phyloP scores from a whole-genome alignment of 2,797 vertebrate genomes.

The Toxotes lorentzi region DNA sequence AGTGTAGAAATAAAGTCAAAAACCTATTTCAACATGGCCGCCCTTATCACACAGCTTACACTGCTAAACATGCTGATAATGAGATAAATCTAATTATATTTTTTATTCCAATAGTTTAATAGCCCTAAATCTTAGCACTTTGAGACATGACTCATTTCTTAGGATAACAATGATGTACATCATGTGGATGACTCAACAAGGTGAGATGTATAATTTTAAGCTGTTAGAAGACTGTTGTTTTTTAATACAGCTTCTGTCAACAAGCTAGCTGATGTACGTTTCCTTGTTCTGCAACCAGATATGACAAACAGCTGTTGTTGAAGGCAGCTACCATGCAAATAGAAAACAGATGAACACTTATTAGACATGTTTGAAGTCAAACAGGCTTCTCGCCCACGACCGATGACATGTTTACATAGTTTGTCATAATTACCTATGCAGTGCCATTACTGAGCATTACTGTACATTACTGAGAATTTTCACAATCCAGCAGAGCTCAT shows the following conservation, averaged over 20 bases:
- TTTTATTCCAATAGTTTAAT: background rate
- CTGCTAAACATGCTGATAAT: slow-evolving; percentile 1
- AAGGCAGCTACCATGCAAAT: slow-evolving; percentile 11
- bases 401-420: slow-evolving; percentile 35
- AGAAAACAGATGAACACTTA: slow-evolving; percentile 24
- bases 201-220: slow-evolving; percentile 15
- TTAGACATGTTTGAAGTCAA: slow-evolving; percentile 6
- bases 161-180: background rate
- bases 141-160: slow-evolving; percentile 4
- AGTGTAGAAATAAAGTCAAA: background rate
- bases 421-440: slow-evolving; percentile 15
- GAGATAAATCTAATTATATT: background rate
- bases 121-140: background rate
- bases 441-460: background rate
- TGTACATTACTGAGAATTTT: slow-evolving; percentile 2
- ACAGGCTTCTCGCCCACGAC: slow-evolving; percentile 6
- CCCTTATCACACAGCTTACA: background rate
- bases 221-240: slow-evolving; percentile 4
- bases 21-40: background rate
- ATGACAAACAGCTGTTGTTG: slow-evolving; percentile 29
- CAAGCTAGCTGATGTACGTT: slow-evolving; percentile 10
- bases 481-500: slow-evolving; percentile 12
- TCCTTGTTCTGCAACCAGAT: slow-evolving; percentile 26
- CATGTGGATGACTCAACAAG: background rate
- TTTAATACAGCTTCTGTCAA: slow-evolving; percentile 18